Conservation (phyloP, 1,140 invertebrate species). For the Pissodes strobi region DNA sequence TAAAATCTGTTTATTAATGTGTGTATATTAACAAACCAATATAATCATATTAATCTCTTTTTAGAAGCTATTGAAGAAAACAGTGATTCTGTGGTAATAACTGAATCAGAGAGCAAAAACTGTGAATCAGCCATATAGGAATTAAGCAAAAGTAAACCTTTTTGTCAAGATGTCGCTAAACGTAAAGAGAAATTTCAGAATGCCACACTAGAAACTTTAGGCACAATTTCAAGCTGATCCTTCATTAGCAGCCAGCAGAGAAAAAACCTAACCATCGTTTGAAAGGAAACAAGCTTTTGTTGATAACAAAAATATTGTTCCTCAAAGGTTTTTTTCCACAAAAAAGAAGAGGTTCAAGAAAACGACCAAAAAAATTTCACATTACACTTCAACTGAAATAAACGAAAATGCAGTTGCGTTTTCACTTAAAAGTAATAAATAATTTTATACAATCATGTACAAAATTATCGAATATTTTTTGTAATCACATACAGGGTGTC, state of each 20-base stretch:
- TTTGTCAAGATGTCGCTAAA: neutral
- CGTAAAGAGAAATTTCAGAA: constrained; percentile 1
- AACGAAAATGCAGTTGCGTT: no score
- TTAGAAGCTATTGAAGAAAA: constrained; percentile 1
- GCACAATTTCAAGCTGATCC: constrained; percentile 8
- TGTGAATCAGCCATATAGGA: neutral
- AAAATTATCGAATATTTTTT: no score
- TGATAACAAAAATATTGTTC: no score
- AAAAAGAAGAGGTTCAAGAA: neutral
- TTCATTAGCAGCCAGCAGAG: neutral
- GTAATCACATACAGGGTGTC: no score
- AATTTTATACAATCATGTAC: no score
- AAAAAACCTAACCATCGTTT: neutral
- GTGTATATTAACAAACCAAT: neutral
- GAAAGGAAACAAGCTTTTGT: neutral
- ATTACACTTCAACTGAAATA: no score
- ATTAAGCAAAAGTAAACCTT: constrained; percentile 6
- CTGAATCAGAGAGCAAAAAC: neutral
- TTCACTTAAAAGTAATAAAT: no score
- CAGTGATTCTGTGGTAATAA: constrained; percentile 5
- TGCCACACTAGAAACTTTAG: neutral
- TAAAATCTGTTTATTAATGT: neutral
- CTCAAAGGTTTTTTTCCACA: neutral
- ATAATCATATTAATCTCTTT: neutral
- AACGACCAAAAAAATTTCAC: no score